Conservation (phyloP, 2,888 invertebrate species). For the Neoscelio sp. region DNA sequence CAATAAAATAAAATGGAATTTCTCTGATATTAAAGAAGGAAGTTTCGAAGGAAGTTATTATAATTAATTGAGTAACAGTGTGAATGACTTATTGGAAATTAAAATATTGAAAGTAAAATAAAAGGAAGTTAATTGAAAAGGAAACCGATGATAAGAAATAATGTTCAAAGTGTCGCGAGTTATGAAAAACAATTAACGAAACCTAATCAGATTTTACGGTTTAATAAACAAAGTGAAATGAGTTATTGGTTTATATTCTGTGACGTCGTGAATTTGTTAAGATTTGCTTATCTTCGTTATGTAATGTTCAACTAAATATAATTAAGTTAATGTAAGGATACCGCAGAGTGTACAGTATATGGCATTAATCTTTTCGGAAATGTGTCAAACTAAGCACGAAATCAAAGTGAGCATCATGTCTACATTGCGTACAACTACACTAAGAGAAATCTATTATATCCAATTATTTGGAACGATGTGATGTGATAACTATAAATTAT, state of each 20-base stretch:
- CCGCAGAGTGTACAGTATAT: too few relatives aligned
- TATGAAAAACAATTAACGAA: conserved; percentile 38
- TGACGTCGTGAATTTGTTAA: neutral
- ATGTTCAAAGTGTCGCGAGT: too few relatives aligned
- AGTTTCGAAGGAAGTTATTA: conserved; percentile 6
- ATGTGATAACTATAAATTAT: too few relatives aligned
- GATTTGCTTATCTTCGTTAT: conserved; percentile 29
- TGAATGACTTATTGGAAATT: neutral
- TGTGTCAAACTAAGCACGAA: too few relatives aligned
- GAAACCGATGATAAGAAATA: conserved; percentile 16
- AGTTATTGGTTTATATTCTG: conserved; percentile 23
- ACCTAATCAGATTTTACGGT: conserved; percentile 54
- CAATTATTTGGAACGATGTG: too few relatives aligned
- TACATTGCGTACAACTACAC: too few relatives aligned
- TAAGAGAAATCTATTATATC: too few relatives aligned
- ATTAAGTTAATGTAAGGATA: neutral
- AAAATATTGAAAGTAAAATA: conserved; percentile 37
- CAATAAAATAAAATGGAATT: neutral
- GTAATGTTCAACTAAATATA: conserved; percentile 5
- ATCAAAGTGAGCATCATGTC: too few relatives aligned
- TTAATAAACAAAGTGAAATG: conserved; percentile 38
- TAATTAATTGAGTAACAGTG: conserved; percentile 9
- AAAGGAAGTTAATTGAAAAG: conserved; percentile 34
- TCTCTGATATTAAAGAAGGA: neutral
- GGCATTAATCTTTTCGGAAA: too few relatives aligned